These are phyloP conservation scores for Brachypteracias leptosomus DNA, from an alignment of 2,113 vertebrate species.

Conservation along the genomic window DNA sequence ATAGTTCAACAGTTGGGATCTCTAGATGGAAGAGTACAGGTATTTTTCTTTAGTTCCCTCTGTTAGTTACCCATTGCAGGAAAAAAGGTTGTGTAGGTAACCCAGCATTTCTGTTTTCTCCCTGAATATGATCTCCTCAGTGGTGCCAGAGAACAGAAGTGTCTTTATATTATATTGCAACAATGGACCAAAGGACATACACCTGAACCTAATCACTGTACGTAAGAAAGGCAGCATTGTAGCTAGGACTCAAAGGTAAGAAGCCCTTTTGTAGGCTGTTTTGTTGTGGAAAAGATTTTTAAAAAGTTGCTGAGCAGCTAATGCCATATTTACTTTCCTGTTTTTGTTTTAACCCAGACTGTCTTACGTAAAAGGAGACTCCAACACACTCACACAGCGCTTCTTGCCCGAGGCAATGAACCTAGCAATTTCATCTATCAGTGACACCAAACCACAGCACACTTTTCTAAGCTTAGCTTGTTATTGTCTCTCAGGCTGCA, in stretches of 20 bases:
- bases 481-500: conserved; percentile 28
- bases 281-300: not conserved
- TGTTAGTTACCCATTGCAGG: not conserved
- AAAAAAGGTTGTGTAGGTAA: not conserved
- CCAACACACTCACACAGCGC: not conserved
- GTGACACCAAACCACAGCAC: conserved; percentile 19
- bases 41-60: not conserved
- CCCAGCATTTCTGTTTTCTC: not conserved
- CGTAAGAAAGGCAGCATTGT: not conserved
- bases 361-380: not conserved
- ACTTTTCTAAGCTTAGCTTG: not conserved
- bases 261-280: not conserved
- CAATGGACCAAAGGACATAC: not conserved
- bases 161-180: not conserved
- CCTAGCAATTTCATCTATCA: not conserved
- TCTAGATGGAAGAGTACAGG: not conserved
- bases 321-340: conserved; percentile 3
- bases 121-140: not conserved
- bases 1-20: not conserved
- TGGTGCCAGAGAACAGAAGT: not conserved
- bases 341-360: not conserved
- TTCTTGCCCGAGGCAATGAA: not conserved
- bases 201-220: not conserved
- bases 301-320: not conserved
- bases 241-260: not conserved